These are phyloP conservation scores for Dendroctonus ponderosae DNA, from an alignment of 1,140 invertebrate genomes.

Conservation along the genomic window DNA sequence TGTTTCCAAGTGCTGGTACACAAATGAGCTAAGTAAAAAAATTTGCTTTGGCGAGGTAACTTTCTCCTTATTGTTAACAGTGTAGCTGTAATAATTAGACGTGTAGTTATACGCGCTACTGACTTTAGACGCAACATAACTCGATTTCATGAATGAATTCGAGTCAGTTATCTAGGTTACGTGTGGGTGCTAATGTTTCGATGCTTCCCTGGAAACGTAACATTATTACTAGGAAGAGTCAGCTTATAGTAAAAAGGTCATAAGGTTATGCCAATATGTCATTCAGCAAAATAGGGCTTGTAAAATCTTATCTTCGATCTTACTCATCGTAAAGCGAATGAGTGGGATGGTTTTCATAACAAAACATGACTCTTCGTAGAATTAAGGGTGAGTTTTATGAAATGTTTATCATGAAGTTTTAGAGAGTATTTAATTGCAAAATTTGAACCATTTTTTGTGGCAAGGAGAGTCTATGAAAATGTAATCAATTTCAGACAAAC, in stretches of 20 bases:
- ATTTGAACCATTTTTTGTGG: no score
- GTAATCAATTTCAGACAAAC: no score
- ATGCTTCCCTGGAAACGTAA: not conserved
- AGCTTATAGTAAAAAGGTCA: no score
- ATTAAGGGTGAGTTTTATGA: not conserved
- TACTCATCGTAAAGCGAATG: not conserved
- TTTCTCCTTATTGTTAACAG: not conserved
- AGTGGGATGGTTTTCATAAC: not conserved
- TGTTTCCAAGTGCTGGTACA: not conserved
- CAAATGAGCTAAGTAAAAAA: not conserved
- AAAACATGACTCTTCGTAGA: not conserved
- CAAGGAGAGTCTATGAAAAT: no score
- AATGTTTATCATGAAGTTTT: no score
- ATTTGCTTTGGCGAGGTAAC: not conserved
- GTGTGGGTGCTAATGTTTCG: slow-evolving; percentile 7
- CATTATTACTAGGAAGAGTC: slow-evolving; percentile 2
- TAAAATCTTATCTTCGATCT: slow-evolving; percentile 3
- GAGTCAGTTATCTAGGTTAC: slow-evolving; percentile 3
- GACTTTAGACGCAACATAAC: not conserved
- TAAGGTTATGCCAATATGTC: no score
- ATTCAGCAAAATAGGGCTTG: no score
- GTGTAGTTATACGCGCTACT: not conserved
- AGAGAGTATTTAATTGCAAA: no score
- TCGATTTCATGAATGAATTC: slow-evolving; percentile 12
- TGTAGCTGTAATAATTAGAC: not conserved